Conservation (phyloP, 2,888 invertebrate species). For the Hymenopus coronatus region DNA sequence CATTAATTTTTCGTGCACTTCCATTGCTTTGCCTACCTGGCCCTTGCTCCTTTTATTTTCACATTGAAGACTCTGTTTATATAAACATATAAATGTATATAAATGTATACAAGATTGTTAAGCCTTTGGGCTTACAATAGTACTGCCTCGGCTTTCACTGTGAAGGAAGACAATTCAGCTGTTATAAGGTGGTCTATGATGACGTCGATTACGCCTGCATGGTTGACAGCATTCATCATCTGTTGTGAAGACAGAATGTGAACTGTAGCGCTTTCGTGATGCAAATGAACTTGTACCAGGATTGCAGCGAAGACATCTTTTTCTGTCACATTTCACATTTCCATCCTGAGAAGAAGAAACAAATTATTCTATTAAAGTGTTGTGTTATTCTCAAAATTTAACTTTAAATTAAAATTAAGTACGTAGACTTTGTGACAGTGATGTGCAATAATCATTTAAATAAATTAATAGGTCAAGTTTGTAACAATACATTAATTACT, state of each 20-base stretch:
- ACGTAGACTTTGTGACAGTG: too few relatives aligned
- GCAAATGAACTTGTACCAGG: conserved; percentile 43
- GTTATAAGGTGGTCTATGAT: conserved; percentile 43
- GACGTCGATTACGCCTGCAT: conserved; percentile 52
- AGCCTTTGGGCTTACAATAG: neutral
- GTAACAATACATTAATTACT: too few relatives aligned
- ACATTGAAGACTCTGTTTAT: neutral
- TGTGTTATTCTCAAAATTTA: neutral
- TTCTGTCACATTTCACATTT: conserved; percentile 73
- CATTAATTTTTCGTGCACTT: neutral
- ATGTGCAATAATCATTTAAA: too few relatives aligned
- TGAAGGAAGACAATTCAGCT: conserved; percentile 2
- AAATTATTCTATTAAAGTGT: neutral
- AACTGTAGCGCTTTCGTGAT: conserved; percentile 46
- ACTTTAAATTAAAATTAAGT: too few relatives aligned
- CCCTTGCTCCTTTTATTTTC: neutral
- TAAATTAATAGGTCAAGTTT: too few relatives aligned
- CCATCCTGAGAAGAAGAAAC: conserved; percentile 63
- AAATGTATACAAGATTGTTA: neutral
- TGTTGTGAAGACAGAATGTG: conserved; percentile 40
- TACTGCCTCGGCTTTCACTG: neutral
- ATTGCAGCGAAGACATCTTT: conserved; percentile 74
- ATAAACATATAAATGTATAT: neutral
- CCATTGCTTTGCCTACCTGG: neutral
- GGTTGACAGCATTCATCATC: conserved; percentile 60